These are phyloP conservation scores for Anhinga rufa DNA, from an alignment of 2,113 vertebrate genomes.

Conservation along the genomic window DNA sequence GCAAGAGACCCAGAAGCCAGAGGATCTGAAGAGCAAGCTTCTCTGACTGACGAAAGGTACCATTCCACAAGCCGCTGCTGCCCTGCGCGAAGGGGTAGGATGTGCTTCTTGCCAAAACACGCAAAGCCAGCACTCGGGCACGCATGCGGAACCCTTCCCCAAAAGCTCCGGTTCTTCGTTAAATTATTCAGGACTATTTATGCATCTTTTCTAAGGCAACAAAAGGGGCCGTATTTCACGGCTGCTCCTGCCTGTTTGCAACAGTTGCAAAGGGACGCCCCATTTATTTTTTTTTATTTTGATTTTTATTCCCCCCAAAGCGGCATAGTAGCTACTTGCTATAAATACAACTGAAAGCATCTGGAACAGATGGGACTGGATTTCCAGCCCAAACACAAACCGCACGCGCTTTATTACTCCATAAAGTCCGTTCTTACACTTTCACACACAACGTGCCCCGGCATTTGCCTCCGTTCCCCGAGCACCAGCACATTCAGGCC, in stretches of 20 bases:
- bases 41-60: background rate
- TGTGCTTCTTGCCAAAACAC: background rate
- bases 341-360: conserved; percentile 46
- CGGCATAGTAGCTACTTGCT: conserved; percentile 25
- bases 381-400: background rate
- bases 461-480: background rate
- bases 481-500: background rate
- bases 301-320: background rate
- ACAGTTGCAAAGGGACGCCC: background rate
- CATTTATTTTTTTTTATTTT: background rate
- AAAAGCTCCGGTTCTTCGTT: background rate
- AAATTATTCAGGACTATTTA: background rate
- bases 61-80: background rate
- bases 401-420: background rate
- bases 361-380: conserved; percentile 12
- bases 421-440: background rate
- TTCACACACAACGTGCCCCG: background rate
- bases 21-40: background rate
- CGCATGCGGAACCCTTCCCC: background rate
- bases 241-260: background rate
- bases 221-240: background rate
- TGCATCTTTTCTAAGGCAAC: background rate
- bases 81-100: background rate
- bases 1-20: background rate
- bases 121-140: background rate